Evolutionary conservation across 2,888 invertebrate genomes (phyloP).

Genomic region (Chloromyia formosa): DNA sequence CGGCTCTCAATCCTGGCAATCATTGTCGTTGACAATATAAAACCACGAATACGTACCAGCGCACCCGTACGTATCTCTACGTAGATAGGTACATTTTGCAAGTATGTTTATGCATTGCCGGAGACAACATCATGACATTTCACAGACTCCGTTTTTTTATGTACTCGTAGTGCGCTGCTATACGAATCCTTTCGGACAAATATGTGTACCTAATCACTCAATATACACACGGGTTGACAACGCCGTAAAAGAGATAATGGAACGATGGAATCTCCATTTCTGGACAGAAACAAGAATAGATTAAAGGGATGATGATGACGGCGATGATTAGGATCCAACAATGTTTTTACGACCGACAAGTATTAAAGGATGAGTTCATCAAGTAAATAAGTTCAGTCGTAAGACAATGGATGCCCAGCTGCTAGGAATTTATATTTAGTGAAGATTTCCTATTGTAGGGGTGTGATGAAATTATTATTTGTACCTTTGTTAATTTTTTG

Average conservation of each 20-base stretch:
- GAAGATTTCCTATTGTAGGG: too few species aligned
- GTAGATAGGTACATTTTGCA: neutral
- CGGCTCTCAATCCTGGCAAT: constrained; percentile 5
- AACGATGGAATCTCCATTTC: neutral
- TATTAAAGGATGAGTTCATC: constrained; percentile 1
- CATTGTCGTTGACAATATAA: constrained; percentile 21
- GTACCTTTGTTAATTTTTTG: too few species aligned
- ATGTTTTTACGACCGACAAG: neutral
- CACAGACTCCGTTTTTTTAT: neutral
- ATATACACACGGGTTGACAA: neutral
- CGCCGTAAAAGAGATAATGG: neutral
- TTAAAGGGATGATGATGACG: neutral
- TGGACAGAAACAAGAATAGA: neutral
- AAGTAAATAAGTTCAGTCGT: neutral
- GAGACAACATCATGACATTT: constrained; percentile 1
- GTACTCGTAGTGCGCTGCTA: neutral
- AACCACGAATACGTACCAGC: neutral
- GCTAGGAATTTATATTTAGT: too few species aligned
- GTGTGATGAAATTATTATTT: too few species aligned
- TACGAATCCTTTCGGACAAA: neutral
- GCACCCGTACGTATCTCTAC: too few species aligned
- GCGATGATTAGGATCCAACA: neutral
- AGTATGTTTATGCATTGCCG: neutral
- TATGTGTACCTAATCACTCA: constrained; percentile 23
- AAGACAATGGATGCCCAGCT: too few species aligned